Conservation (phyloP, 2,113 vertebrate species). For the Chionomys nivalis region DNA sequence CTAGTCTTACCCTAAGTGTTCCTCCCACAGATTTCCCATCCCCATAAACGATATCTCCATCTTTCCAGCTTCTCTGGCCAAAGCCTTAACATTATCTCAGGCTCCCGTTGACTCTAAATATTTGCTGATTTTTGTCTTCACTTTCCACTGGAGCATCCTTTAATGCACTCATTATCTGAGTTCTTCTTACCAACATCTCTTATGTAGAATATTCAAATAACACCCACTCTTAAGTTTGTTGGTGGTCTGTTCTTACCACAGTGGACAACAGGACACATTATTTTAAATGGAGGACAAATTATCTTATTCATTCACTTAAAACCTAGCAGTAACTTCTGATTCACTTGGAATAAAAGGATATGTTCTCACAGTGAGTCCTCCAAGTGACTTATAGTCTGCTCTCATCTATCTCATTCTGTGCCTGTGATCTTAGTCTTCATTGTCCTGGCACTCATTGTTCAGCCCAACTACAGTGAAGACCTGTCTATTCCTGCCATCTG, state of each 20-base stretch:
- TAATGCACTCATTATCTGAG: neutral
- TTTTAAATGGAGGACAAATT: neutral
- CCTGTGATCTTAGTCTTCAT: neutral
- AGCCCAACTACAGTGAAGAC: neutral
- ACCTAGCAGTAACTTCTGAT: neutral
- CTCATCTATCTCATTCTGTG: neutral
- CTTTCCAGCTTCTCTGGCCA: constrained; percentile 46
- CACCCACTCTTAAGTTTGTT: neutral
- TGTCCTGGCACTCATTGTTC: neutral
- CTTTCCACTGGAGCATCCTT: neutral
- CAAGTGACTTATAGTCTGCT: neutral
- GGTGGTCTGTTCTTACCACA: neutral
- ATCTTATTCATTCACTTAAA: neutral
- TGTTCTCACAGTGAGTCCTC: neutral
- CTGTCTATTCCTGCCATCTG: too few species aligned
- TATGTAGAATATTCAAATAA: neutral
- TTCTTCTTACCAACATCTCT: neutral
- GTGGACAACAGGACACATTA: neutral
- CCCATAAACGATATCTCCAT: constrained; percentile 41
- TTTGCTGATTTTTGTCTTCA: neutral
- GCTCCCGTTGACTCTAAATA: neutral
- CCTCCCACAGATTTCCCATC: constrained; percentile 69
- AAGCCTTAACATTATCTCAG: constrained; percentile 16
- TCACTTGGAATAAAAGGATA: neutral
- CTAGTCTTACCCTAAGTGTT: constrained; percentile 12